phyloP scores from a whole-genome alignment of 1,140 invertebrate species.

The Caenorhabditis brenneri region DNA sequence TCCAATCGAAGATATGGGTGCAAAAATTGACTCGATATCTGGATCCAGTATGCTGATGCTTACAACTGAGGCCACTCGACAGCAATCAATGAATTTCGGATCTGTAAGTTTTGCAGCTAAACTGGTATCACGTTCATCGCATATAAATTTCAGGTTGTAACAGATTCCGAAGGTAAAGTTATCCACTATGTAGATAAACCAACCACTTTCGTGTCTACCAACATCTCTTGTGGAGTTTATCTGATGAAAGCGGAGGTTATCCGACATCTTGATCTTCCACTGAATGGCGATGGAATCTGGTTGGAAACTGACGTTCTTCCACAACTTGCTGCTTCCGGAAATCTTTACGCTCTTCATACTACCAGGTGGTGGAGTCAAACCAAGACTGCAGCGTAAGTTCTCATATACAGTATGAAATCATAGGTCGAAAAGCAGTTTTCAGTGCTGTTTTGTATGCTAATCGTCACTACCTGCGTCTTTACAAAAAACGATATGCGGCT shows the following conservation, averaged over 20 bases:
- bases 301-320: constrained; percentile 82
- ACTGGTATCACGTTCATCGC: neutral
- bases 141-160: constrained; percentile 60
- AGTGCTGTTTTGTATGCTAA: constrained; percentile 95
- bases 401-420: neutral
- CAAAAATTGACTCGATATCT: constrained; percentile 77
- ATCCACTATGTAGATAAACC: constrained; percentile 99
- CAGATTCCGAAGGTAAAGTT: constrained; percentile 72
- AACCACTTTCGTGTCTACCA: constrained; percentile 90
- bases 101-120: constrained; percentile 53
- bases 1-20: constrained; percentile 83
- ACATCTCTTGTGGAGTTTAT: constrained; percentile 96
- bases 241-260: constrained; percentile 86
- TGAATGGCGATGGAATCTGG: constrained; percentile 74
- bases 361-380: constrained; percentile 93
- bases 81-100: constrained; percentile 66
- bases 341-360: constrained; percentile 81
- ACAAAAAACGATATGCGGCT: constrained; percentile 77
- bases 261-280: constrained; percentile 77
- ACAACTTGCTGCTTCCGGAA: constrained; percentile 80
- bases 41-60: constrained; percentile 58
- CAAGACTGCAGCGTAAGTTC: constrained; percentile 85
- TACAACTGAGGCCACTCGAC: constrained; percentile 69
- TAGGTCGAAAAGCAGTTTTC: constrained; percentile 55
- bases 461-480: constrained; percentile 88